Percentiles rank a stretch among this genome's conserved stretches.
Evolutionary conservation across 2,113 vertebrate genomes (phyloP).

Genomic region (Spheniscus mendiculus): DNA sequence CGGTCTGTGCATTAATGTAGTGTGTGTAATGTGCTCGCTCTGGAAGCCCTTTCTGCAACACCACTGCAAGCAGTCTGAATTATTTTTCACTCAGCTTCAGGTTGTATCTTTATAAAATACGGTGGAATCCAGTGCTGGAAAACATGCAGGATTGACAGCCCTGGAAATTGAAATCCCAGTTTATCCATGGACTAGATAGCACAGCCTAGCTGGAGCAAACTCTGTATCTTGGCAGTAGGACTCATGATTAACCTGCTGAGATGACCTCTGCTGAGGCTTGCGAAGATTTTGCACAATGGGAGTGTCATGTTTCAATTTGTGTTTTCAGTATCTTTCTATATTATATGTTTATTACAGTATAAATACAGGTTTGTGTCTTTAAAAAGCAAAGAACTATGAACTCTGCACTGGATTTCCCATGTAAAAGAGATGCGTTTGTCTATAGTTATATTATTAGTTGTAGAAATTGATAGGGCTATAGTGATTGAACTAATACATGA

Average conservation of each 20-base stretch:
- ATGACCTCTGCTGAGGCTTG: slow-evolving; percentile 9
- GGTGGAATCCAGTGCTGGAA: background rate
- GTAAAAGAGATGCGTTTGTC: background rate
- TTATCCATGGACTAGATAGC: background rate
- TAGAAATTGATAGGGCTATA: background rate
- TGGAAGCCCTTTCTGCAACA: background rate
- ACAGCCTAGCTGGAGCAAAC: background rate
- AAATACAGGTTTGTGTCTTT: background rate
- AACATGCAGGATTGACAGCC: background rate
- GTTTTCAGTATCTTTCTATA: background rate
- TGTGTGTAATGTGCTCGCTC: background rate
- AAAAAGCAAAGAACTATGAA: background rate
- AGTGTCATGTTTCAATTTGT: background rate
- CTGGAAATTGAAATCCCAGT: slow-evolving; percentile 22
- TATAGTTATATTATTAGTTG: background rate
- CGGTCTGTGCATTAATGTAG: background rate
- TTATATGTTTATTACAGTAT: background rate
- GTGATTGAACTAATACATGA: background rate
- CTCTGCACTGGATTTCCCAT: background rate
- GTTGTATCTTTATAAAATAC: slow-evolving; percentile 3
- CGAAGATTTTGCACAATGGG: background rate
- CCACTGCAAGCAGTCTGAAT: background rate
- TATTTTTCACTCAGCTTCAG: background rate
- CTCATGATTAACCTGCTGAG: slow-evolving; percentile 8
- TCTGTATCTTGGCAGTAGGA: background rate